Conservation (phyloP, 2,888 invertebrate species). For the Acronicta alni region DNA sequence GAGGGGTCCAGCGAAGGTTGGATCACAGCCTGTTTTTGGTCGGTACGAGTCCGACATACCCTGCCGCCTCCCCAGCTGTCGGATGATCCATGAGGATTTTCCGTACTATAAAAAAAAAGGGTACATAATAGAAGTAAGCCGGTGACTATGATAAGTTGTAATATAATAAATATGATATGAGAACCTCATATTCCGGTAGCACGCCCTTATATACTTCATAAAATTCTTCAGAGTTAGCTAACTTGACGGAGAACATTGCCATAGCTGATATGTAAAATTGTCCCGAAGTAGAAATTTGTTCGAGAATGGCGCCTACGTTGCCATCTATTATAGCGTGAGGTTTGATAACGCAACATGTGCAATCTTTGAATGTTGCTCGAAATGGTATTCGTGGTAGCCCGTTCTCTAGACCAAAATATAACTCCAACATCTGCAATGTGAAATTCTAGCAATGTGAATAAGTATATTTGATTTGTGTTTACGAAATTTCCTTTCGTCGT, state of each 20-base stretch:
- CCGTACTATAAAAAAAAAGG: no score
- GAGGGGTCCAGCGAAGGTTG: no score
- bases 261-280: conserved; percentile 94
- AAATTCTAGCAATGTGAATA: background rate
- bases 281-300: conserved; percentile 91
- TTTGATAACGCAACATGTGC: conserved; percentile 95
- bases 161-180: background rate
- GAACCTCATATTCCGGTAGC: conserved; percentile 92
- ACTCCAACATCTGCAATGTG: conserved; percentile 75
- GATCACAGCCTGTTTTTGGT: no score
- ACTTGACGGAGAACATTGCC: conserved; percentile 93
- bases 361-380: conserved; percentile 90
- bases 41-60: no score
- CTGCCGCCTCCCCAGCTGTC: no score
- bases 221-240: conserved; percentile 95
- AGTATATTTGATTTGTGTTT: no score
- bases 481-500: no score
- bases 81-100: no score
- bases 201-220: conserved; percentile 97
- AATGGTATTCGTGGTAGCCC: conserved; percentile 72
- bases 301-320: conserved; percentile 92
- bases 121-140: no score
- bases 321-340: conserved; percentile 96
- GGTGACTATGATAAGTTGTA: background rate
- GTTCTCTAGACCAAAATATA: conserved; percentile 78